Base-by-base conservation (phyloP, 2,797 vertebrate genomes). In the Acanthornis magna region DNA sequence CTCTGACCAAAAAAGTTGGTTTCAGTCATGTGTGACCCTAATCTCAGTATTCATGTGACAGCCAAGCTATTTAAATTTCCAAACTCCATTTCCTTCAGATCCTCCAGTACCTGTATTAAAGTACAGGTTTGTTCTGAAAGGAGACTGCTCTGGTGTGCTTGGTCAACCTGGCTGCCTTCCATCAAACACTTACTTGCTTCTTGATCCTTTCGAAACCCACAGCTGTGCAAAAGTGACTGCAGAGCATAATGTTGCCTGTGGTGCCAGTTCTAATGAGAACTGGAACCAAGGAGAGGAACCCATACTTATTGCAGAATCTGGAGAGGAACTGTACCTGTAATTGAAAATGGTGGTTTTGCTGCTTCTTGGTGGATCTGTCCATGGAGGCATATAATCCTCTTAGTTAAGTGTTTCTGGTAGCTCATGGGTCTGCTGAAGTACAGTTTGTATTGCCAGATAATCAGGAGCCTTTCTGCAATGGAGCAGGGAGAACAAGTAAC, bases 281-380 rank as follows among this genome's bases (percentile, higher is more conserved):
- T 72, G 34, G 23, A 61, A n/a, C 16, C 1, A 4, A 51, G 34
- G 34, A 65, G 19, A 82, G 66, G 30, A 91, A 29, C 25, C 14
- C 13, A 25, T 30, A 32, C 57, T 61, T 65, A n/a, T 13, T 67
- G 34, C 26, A 65, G 57, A 79, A 48, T 32, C 20, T 12, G 13
- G 53, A 55, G 40, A 74, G 47, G 68, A 36, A 4, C 3, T 55
- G 61, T 23, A 27, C 13, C n/a, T 0, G 0, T 42, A 36, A 74
- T 18, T 76, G 30, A 60, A 82, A 91, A 51, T 43, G 6, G 10
- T 71, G 26, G 18, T 1, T 77, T 89, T 89, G n/a, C 27, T 51
- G 1, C 36, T 89, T 66, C 21, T 71, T 32, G 13, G 6, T 71
- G 57, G 27, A 45, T 65, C 38, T 87, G n/a, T 18, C 50, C 23